Base-by-base conservation (phyloP, 2,888 invertebrate genomes). In the Phragmatobia fuliginosa region DNA sequence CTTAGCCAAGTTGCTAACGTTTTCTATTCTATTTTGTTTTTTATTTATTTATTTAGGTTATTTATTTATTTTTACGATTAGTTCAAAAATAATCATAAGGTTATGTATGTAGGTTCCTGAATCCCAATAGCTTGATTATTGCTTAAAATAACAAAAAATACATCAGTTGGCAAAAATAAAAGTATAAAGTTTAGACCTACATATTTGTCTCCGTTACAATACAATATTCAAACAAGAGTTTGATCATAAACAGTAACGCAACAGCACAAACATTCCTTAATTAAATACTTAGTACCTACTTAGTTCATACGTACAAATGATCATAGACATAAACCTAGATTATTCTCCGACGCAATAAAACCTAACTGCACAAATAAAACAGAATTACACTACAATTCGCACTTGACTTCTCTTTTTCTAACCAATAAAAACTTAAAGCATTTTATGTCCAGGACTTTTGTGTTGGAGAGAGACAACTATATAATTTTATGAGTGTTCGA, bases 361-460 rank as follows among this genome's bases (percentile, higher is more conserved):
- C 33, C 68, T 67, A 65, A 74, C 67, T 68, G 62, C 33, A 58
- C 68, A 68, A 69, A 72, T 69, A 73, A 73, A 63, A 56, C 33
- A 38, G 68, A 73, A 76, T 45, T 72, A 74, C 62, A 74, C 60
- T 72, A 70, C 74, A 71, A 72, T 75, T 76, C 68, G 68, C 76
- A 72, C 70, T 82, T 74, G 73, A 71, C 76, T 71, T 64, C 41
- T 76, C 87, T 87, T 87, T 88, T 85, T 84, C 79, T 82, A 83
- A 79, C 82, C 76, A 84, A 80, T 88, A 87, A 89, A 88, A 88
- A 87, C 84, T 89, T 89, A 80, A 79, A 83, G 79, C 78, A 80
- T 83, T 81, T 81, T 74, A 77, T 80, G 73, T 85, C 85, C 80
- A 80, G 70, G 76, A 79, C 77, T 85, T 83, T 80, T 72, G 71